Evolutionary conservation across 2,888 invertebrate species (phyloP).

Genomic region (Mythimna impura): DNA sequence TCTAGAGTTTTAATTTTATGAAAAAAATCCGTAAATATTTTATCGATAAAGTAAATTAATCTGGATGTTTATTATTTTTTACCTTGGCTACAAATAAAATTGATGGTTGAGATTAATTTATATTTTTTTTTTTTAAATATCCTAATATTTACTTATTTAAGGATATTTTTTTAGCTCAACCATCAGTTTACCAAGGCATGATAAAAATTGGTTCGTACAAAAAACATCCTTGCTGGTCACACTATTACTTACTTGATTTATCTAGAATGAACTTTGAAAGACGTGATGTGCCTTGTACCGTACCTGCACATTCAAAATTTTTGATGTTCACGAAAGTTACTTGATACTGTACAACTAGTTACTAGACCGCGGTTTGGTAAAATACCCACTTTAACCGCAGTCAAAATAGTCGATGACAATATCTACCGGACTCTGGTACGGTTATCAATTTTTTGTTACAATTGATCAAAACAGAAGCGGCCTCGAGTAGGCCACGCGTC

Average conservation of each 20-base stretch:
- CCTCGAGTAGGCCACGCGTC: too few species aligned
- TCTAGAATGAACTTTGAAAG: background rate
- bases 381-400: background rate
- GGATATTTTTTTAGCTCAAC: conserved; percentile 13
- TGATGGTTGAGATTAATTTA: background rate
- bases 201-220: conserved; percentile 19
- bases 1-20: conserved; percentile 30
- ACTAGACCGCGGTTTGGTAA: background rate
- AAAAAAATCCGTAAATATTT: background rate
- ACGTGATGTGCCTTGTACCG: background rate
- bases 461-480: background rate
- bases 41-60: background rate
- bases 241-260: background rate
- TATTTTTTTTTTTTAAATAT: too few species aligned
- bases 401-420: background rate
- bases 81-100: background rate
- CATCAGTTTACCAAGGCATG: background rate
- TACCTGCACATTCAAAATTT: too few species aligned
- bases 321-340: too few species aligned
- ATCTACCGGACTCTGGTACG: background rate
- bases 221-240: background rate
- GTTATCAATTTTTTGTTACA: conserved; percentile 1
- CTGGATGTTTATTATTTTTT: conserved; percentile 2
- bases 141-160: background rate
- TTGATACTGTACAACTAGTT: too few species aligned